phyloP scores from a whole-genome alignment of 1,140 invertebrate genomes.

The Trinorchestia longiramus region DNA sequence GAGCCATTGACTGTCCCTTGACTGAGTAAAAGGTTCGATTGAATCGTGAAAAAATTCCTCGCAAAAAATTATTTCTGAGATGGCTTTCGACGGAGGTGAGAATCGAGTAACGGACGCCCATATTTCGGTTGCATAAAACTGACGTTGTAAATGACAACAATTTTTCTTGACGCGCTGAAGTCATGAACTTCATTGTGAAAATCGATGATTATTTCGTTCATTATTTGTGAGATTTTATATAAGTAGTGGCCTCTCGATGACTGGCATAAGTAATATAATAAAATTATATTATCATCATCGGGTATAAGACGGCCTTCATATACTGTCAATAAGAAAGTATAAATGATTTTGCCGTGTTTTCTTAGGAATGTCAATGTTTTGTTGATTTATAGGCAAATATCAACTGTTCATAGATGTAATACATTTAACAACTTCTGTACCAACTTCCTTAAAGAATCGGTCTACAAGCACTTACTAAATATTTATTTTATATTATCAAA shows the following conservation, averaged over 20 bases:
- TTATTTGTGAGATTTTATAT: neutral
- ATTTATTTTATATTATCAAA: too few species aligned
- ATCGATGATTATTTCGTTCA: neutral
- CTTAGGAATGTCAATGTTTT: too few species aligned
- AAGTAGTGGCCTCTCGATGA: neutral
- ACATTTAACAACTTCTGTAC: too few species aligned
- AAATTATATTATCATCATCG: neutral
- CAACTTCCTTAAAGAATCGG: too few species aligned
- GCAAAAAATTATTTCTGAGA: neutral
- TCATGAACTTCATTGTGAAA: constrained; percentile 27
- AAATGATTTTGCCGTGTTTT: too few species aligned
- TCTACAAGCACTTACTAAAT: too few species aligned
- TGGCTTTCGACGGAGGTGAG: neutral
- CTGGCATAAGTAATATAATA: neutral
- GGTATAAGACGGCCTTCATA: too few species aligned
- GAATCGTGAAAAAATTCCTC: neutral
- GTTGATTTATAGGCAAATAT: too few species aligned
- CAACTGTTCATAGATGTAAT: too few species aligned
- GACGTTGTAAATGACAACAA: constrained; percentile 7
- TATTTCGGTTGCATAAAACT: constrained; percentile 17
- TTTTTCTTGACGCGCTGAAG: neutral
- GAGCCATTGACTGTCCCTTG: neutral
- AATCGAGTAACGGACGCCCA: neutral
- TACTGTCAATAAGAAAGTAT: too few species aligned
- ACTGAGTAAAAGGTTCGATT: neutral